These are phyloP conservation scores for Aplodontia rufa DNA, from an alignment of 2,113 vertebrate species.

Conservation along the genomic window DNA sequence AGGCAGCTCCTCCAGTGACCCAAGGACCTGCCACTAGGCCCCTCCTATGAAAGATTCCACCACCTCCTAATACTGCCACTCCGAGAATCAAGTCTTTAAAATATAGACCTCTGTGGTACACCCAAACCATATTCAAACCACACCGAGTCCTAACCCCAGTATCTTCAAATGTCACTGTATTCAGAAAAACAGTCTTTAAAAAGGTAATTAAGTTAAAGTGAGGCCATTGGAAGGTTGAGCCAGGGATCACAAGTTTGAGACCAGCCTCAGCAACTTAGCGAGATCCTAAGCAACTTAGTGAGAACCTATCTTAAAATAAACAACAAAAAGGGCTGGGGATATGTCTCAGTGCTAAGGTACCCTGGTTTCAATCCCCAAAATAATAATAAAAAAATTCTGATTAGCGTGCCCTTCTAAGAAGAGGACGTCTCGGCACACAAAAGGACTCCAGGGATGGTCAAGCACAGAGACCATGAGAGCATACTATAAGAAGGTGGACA, in stretches of 20 bases:
- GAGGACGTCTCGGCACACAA: not conserved
- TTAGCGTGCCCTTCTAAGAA: not conserved
- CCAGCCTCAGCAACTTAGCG: no score
- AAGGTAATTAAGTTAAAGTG: not conserved
- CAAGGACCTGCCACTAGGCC: not conserved
- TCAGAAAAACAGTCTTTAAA: not conserved
- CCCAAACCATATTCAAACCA: not conserved
- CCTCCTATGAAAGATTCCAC: fast-evolving
- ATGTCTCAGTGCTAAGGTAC: no score
- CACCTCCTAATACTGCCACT: not conserved
- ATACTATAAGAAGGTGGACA: not conserved
- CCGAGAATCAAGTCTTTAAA: not conserved
- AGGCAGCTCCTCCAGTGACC: not conserved
- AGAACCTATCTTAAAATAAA: no score
- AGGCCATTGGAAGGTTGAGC: not conserved
- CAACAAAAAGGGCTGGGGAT: no score
- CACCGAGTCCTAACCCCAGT: not conserved
- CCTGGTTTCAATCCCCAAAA: no score
- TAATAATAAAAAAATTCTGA: no score
- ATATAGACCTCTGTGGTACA: not conserved
- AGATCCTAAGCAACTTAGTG: no score
- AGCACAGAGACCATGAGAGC: not conserved
- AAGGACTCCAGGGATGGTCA: not conserved
- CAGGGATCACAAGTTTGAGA: no score
- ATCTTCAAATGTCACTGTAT: not conserved